These are phyloP conservation scores for Graphium colonna DNA, from an alignment of 2,888 invertebrate genomes.

Conservation along the genomic window DNA sequence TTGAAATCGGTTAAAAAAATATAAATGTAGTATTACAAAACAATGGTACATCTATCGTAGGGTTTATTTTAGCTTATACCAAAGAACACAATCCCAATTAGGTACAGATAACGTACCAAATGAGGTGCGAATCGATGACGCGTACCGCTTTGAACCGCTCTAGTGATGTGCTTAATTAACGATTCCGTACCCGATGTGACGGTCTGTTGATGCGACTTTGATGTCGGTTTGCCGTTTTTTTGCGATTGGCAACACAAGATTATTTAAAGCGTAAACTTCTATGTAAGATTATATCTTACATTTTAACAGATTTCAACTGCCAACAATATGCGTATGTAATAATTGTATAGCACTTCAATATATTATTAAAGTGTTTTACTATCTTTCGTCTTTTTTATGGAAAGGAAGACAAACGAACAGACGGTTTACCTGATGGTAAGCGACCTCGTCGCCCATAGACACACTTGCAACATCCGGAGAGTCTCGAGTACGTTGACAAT, in stretches of 20 bases:
- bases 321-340: slow-evolving; percentile 21
- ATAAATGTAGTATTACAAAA: too few relatives aligned
- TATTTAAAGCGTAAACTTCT: not conserved
- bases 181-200: slow-evolving; percentile 27
- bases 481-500: too few relatives aligned
- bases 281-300: not conserved
- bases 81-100: slow-evolving; percentile 63
- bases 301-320: not conserved
- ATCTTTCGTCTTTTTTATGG: too few relatives aligned
- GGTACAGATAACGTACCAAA: slow-evolving; percentile 56
- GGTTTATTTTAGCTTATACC: too few relatives aligned
- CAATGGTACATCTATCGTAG: too few relatives aligned
- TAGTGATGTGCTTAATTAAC: slow-evolving; percentile 41
- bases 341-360: too few relatives aligned
- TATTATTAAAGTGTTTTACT: too few relatives aligned
- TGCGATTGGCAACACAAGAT: not conserved
- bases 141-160: slow-evolving; percentile 34
- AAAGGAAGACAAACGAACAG: too few relatives aligned
- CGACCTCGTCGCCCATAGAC: too few relatives aligned
- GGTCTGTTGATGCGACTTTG: slow-evolving; percentile 8
- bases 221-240: slow-evolving; percentile 4
- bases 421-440: too few relatives aligned
- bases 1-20: too few relatives aligned
- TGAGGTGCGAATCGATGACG: slow-evolving; percentile 62
- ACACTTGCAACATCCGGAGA: too few relatives aligned